phyloP scores from a whole-genome alignment of 2,888 invertebrate species.

The Netelia melanura region DNA sequence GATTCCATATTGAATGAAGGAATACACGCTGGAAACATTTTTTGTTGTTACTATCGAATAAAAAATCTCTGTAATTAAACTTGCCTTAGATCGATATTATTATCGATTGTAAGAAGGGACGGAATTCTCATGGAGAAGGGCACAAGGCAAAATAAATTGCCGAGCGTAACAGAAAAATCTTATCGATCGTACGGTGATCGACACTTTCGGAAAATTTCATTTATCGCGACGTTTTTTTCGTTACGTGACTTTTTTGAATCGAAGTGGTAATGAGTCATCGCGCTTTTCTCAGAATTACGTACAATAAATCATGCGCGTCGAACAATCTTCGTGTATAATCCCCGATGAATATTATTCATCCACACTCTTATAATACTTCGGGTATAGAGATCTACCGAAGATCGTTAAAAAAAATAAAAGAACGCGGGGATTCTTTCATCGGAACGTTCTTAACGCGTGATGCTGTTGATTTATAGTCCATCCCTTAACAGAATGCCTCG shows the following conservation, averaged over 20 bases:
- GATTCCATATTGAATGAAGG: too few species aligned
- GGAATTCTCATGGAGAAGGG: too few species aligned
- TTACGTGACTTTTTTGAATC: conserved; percentile 43
- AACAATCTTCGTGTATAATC: conserved; percentile 50
- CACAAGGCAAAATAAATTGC: too few species aligned
- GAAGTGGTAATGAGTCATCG: conserved; percentile 49
- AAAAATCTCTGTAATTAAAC: too few species aligned
- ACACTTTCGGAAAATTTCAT: conserved; percentile 12
- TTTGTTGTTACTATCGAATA: too few species aligned
- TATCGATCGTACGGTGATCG: not conserved
- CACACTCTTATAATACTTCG: conserved; percentile 33
- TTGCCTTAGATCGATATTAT: too few species aligned
- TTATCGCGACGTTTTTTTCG: conserved; percentile 39
- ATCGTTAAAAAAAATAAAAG: conserved; percentile 39
- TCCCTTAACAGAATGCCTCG: conserved; percentile 16
- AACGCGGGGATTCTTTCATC: conserved; percentile 41
- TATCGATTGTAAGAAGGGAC: too few species aligned
- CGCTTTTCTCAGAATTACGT: conserved; percentile 18
- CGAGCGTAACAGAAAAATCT: not conserved
- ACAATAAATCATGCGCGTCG: conserved; percentile 57
- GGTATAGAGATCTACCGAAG: not conserved
- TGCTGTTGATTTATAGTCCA: conserved; percentile 28
- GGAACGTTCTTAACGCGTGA: not conserved
- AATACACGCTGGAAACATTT: too few species aligned
- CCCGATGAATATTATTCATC: conserved; percentile 55